phyloP scores from a whole-genome alignment of 2,113 vertebrate species.

The Psilopsiagon aurifrons region DNA sequence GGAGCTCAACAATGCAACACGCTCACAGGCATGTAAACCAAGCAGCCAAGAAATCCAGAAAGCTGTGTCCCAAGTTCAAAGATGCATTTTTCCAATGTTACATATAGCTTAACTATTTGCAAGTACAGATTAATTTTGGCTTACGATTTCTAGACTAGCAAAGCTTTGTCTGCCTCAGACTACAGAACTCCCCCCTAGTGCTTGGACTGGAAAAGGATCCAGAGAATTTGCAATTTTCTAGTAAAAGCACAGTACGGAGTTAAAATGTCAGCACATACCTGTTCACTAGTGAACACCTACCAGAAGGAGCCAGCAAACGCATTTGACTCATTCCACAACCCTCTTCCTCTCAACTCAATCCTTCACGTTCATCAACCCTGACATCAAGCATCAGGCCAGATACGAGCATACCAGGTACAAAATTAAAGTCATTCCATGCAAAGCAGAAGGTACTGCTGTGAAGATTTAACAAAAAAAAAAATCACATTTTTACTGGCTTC shows the following conservation, averaged over 20 bases:
- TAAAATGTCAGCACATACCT: background rate
- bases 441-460: background rate
- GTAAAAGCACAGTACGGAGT: background rate
- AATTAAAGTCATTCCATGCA: background rate
- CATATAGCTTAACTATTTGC: background rate
- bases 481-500: background rate
- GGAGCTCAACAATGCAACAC: background rate
- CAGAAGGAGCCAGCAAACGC: background rate
- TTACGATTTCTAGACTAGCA: background rate
- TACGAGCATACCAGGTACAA: background rate
- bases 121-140: background rate
- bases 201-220: background rate
- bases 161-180: background rate
- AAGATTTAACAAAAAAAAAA: background rate
- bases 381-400: background rate
- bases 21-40: fast-evolving
- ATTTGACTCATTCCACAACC: background rate
- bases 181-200: background rate
- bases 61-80: background rate
- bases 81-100: background rate
- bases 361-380: background rate
- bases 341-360: background rate
- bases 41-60: background rate
- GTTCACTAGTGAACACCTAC: background rate
- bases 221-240: background rate